These are phyloP conservation scores for Chiloscyllium punctatum DNA, from an alignment of 2,797 vertebrate genomes.

Conservation along the genomic window DNA sequence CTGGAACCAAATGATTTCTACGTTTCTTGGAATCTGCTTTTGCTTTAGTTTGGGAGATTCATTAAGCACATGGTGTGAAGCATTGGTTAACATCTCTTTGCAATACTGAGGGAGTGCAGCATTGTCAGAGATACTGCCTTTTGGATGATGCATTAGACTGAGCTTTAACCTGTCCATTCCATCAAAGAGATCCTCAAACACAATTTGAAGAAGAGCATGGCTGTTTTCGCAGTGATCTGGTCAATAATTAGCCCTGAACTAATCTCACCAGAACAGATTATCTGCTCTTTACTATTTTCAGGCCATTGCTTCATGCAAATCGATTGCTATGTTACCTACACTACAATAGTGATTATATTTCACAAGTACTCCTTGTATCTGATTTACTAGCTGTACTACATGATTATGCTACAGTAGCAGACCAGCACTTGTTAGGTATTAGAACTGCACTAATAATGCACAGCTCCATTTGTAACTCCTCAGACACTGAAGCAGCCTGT, in stretches of 20 bases:
- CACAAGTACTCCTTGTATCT: neutral
- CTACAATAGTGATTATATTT: neutral
- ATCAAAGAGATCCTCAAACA: neutral
- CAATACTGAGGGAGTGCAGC: neutral
- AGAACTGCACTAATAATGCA: neutral
- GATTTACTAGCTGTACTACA: neutral
- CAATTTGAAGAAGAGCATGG: neutral
- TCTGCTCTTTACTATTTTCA: neutral
- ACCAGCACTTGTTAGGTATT: neutral
- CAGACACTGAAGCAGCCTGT: too few relatives aligned
- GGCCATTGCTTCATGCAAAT: neutral
- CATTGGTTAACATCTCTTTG: neutral
- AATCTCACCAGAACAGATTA: neutral
- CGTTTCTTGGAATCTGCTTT: too few relatives aligned
- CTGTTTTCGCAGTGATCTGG: neutral
- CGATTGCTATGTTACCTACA: neutral
- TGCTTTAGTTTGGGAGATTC: too few relatives aligned
- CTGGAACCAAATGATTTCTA: too few relatives aligned
- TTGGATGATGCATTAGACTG: neutral
- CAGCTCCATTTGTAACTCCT: too few relatives aligned
- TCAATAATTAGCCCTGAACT: neutral
- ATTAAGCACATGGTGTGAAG: too few relatives aligned
- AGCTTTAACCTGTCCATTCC: neutral
- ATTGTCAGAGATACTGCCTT: neutral
- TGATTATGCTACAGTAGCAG: neutral